Percentiles rank a stretch among this genome's conserved stretches.
These are phyloP conservation scores for Oegoconia quadripuncta DNA, from an alignment of 2,888 invertebrate genomes.

Conservation along the genomic window DNA sequence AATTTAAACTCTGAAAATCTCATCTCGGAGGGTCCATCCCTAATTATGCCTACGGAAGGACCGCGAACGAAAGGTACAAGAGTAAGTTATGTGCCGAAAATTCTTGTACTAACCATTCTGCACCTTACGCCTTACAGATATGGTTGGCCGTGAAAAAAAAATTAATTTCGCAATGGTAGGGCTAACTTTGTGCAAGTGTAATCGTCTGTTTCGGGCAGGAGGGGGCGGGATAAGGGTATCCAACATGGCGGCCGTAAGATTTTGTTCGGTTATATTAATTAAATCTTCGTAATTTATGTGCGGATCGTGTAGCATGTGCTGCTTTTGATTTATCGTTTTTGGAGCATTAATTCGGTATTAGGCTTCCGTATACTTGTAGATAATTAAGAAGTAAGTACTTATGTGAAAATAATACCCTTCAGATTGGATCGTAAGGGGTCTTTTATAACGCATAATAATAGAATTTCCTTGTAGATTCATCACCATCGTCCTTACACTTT, in stretches of 20 bases:
- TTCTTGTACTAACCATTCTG: conserved; percentile 14
- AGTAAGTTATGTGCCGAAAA: conserved; percentile 29
- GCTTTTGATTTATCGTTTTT: conserved; percentile 68
- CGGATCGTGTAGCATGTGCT: conserved; percentile 57
- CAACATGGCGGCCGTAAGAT: conserved; percentile 77
- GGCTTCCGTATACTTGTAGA: conserved; percentile 19
- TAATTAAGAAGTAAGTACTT: background rate
- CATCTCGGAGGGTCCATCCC: conserved; percentile 71
- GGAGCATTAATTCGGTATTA: conserved; percentile 50
- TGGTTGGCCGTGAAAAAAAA: background rate
- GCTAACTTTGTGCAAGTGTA: conserved; percentile 55
- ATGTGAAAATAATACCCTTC: background rate
- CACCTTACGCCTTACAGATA: background rate
- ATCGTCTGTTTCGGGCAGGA: conserved; percentile 69
- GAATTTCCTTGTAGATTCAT: no score
- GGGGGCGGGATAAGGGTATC: conserved; percentile 63
- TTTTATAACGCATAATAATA: no score
- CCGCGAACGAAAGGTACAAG: conserved; percentile 61
- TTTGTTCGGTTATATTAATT: conserved; percentile 75
- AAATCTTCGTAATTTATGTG: conserved; percentile 77
- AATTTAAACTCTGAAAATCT: conserved; percentile 74
- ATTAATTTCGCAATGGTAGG: conserved; percentile 13
- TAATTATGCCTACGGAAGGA: conserved; percentile 74
- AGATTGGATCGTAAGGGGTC: background rate
- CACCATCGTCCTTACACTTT: no score